Percentiles rank a stretch among this genome's conserved stretches.
phyloP scores from a whole-genome alignment of 1,140 invertebrate genomes.

The Gryon sp. region DNA sequence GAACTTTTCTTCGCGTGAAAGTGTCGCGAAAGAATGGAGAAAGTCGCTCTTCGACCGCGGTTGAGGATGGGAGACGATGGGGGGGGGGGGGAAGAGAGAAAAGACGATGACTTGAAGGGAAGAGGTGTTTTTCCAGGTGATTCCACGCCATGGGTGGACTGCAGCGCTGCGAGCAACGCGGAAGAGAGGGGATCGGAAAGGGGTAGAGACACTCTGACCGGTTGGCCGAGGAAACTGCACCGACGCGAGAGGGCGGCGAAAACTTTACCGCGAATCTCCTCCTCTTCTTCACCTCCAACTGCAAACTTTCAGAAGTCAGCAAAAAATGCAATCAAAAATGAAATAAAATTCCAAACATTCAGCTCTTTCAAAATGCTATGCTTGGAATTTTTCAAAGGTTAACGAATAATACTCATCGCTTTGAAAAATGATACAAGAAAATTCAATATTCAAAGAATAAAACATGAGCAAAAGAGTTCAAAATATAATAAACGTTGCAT shows the following conservation, averaged over 20 bases:
- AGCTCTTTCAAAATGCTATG: slow-evolving; percentile 7
- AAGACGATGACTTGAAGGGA: slow-evolving; percentile 45
- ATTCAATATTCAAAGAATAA: no score
- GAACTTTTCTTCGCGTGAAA: slow-evolving; percentile 62
- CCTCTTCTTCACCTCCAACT: slow-evolving; percentile 53
- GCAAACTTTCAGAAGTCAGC: slow-evolving; percentile 24
- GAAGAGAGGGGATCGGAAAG: slow-evolving; percentile 41
- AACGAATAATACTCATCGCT: no score
- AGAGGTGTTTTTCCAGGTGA: slow-evolving; percentile 63
- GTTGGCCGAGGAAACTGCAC: slow-evolving; percentile 65
- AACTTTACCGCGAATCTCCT: slow-evolving; percentile 64
- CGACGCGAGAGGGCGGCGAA: slow-evolving; percentile 64
- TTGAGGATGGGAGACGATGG: no score
- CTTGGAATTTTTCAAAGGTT: slow-evolving; percentile 3
- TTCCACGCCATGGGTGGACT: slow-evolving; percentile 32
- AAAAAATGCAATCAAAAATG: slow-evolving; percentile 44
- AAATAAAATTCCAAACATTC: slow-evolving; percentile 19
- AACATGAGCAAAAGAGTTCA: no score
- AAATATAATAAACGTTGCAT: no score
- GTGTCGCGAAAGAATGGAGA: slow-evolving; percentile 54
- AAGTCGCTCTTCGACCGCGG: slow-evolving; percentile 39
- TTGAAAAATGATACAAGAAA: background rate
- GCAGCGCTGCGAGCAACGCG: slow-evolving; percentile 34
- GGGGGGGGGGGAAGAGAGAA: no score
- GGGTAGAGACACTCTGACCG: slow-evolving; percentile 63